Evolutionary conservation across 2,888 invertebrate genomes (phyloP).

Genomic region (Stomorhina lunata): DNA sequence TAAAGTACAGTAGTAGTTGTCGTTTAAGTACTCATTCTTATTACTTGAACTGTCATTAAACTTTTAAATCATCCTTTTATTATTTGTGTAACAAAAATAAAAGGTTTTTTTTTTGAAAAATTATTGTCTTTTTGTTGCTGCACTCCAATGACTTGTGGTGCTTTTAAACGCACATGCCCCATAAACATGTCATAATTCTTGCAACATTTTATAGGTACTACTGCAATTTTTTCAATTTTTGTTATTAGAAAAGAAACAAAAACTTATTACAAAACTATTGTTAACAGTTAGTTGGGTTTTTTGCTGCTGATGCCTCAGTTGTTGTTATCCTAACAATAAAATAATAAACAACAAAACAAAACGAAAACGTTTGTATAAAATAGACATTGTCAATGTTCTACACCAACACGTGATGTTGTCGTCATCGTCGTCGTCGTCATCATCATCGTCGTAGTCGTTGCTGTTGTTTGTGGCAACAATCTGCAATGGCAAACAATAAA

Average conservation of each 20-base stretch:
- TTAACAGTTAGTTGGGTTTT: constrained; percentile 44
- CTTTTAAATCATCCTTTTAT: constrained; percentile 64
- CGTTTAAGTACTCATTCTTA: constrained; percentile 48
- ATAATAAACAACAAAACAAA: constrained; percentile 32
- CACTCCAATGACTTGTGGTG: constrained; percentile 27
- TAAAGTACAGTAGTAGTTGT: constrained; percentile 42
- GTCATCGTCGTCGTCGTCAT: no score
- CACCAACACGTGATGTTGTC: constrained; percentile 65
- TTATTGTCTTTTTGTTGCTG: constrained; percentile 36
- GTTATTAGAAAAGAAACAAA: not conserved
- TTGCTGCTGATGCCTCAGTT: constrained; percentile 3
- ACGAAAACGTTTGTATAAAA: constrained; percentile 5
- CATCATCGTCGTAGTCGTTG: no score
- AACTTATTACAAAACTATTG: constrained; percentile 27
- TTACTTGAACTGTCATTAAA: constrained; percentile 66
- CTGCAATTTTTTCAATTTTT: constrained; percentile 4
- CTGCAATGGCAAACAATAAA: constrained; percentile 41
- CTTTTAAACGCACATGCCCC: constrained; percentile 44
- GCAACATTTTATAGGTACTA: constrained; percentile 5
- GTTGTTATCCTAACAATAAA: constrained; percentile 46
- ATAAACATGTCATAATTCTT: constrained; percentile 61
- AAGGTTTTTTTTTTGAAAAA: constrained; percentile 16
- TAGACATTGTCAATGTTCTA: constrained; percentile 57
- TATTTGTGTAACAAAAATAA: constrained; percentile 47
- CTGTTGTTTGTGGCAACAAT: constrained; percentile 49